Base-by-base conservation (phyloP, 2,797 vertebrate species). In the Labeo calbasu region DNA sequence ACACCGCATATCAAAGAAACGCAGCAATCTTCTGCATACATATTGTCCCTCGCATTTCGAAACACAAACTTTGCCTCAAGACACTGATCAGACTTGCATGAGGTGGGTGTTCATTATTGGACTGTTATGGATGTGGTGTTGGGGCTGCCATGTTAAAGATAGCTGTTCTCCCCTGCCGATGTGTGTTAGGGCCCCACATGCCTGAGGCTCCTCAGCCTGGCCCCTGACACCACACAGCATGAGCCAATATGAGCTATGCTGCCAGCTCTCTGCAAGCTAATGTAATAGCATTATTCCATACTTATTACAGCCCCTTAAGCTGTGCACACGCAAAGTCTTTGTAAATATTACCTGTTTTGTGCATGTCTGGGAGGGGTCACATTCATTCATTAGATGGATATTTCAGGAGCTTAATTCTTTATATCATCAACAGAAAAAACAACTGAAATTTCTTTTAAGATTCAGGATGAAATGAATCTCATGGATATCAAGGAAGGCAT, bases 51-150 rank as follows among this genome's bases (percentile, higher is more conserved):
- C 13, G 21, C 53, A 77, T 69, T 53, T 25, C 17, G 4, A 72
- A 23, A 48, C 53, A 40, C 59, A 40, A 80, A 36, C 57, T 66
- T 73, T 43, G 77, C 85, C 86, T 65, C 25, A 21, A 79, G 88
- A 73, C 70, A 76, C 32, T 81, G 66, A 77, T 88, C 84, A 85
- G 80, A 89, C 81, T 86, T 88, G 78, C 85, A 88, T 89, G 86
- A 86, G 85, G 32, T 78, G 50, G 28, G 55, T 83, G 63, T 86
- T 88, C 63, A 79, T 86, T 88, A 89, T 88, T 77, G 63, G 85
- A 78, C 10, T 28, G 73, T 76, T 84, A 55, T 79, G 55, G 53
- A 19, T 75, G 46, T 12, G 57, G 7, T 51, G 66, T 86, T 65
- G 61, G 19, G 13, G 50, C 66, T 68, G 59, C 46, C 5, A 9